Conservation (phyloP, 2,113 vertebrate genomes). For the Agapornis roseicollis region DNA sequence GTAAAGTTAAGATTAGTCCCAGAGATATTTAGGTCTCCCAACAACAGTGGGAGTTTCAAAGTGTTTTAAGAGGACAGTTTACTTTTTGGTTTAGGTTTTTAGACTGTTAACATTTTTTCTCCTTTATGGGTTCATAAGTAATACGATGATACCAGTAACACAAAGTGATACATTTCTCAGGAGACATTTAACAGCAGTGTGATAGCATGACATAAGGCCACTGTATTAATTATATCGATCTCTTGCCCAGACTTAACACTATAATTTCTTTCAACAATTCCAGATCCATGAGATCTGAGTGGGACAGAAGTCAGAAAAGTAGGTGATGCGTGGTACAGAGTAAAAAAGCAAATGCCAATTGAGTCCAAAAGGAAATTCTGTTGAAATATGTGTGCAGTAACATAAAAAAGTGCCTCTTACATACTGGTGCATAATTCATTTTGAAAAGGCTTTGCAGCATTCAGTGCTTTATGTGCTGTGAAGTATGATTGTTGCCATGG, state of each 20-base stretch:
- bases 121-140: not conserved
- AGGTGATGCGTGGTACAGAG: not conserved
- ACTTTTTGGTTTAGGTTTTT: not conserved
- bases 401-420: not conserved
- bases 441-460: constrained; percentile 59
- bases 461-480: constrained; percentile 65
- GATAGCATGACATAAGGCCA: not conserved
- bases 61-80: not conserved
- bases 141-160: not conserved
- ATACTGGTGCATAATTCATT: constrained; percentile 39
- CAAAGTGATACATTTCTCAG: accelerated
- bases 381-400: not conserved
- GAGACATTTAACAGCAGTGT: not conserved
- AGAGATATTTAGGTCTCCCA: not conserved
- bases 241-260: not conserved
- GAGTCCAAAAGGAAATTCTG: constrained; percentile 14
- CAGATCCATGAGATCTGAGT: not conserved
- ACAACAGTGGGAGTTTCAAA: not conserved
- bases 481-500: constrained; percentile 79
- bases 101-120: not conserved
- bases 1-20: not conserved
- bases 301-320: not conserved
- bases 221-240: not conserved
- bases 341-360: not conserved
- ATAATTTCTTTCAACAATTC: not conserved